Percentiles rank a stretch among this genome's conserved stretches.
These are phyloP conservation scores for Oreochromis tanganicae DNA, from an alignment of 2,113 vertebrate genomes.

Conservation along the genomic window DNA sequence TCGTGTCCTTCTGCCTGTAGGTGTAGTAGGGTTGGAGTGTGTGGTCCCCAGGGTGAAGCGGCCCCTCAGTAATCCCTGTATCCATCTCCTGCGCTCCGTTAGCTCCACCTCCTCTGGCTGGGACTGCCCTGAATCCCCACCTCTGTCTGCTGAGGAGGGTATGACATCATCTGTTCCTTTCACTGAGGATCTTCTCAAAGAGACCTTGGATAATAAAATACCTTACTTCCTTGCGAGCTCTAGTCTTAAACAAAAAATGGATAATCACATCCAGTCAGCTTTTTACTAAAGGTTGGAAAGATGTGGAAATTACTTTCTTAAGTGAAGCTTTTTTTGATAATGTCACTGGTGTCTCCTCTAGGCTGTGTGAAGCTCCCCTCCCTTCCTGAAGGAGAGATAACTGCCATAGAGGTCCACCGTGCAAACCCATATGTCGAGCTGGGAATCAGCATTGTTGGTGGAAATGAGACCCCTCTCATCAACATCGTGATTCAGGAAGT, in stretches of 20 bases:
- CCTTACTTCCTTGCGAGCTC: background rate
- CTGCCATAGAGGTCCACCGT: slow-evolving; percentile 92
- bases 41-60: slow-evolving; percentile 62
- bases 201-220: background rate
- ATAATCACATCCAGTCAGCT: background rate
- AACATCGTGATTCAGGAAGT: slow-evolving; percentile 98
- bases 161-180: background rate
- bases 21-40: slow-evolving; percentile 61
- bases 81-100: slow-evolving; percentile 60
- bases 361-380: slow-evolving; percentile 82
- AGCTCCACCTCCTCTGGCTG: slow-evolving; percentile 70
- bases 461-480: slow-evolving; percentile 96
- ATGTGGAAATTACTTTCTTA: background rate
- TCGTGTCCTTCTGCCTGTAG: slow-evolving; percentile 23
- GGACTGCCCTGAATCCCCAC: slow-evolving; percentile 72
- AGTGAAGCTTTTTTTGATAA: background rate
- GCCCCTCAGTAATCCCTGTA: slow-evolving; percentile 71
- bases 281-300: background rate
- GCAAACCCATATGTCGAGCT: slow-evolving; percentile 94
- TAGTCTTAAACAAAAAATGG: background rate
- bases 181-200: background rate
- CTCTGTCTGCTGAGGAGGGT: slow-evolving; percentile 70
- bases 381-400: slow-evolving; percentile 96
- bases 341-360: slow-evolving; percentile 17
- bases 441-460: slow-evolving; percentile 95